Percentiles rank a stretch among this genome's conserved stretches.
Conservation (phyloP, 2,888 invertebrate species). For the Altica lythri region DNA sequence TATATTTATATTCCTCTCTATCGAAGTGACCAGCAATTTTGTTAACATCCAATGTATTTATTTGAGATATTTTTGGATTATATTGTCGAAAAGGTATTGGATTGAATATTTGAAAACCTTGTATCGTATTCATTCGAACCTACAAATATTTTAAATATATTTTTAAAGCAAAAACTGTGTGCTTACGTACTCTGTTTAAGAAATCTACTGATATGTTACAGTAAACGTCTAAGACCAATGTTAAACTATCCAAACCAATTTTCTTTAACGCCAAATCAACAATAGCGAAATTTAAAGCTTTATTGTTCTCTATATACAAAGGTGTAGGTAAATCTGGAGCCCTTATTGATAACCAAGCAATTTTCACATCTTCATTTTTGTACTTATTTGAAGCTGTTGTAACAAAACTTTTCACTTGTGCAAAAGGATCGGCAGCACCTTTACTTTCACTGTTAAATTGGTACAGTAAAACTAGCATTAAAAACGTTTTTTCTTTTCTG, state of each 20-base stretch:
- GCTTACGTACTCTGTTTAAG: constrained; percentile 75
- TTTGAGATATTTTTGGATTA: constrained; percentile 67
- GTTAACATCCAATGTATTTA: constrained; percentile 66
- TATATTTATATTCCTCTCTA: constrained; percentile 69
- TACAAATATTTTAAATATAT: constrained; percentile 49
- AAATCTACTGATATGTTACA: constrained; percentile 80
- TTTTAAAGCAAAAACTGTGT: background rate
- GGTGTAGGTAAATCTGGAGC: constrained; percentile 55
- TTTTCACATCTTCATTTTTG: constrained; percentile 69
- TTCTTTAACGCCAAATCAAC: constrained; percentile 72
- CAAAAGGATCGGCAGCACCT: constrained; percentile 57
- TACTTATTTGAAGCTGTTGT: constrained; percentile 67
- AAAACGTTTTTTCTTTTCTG: constrained; percentile 77
- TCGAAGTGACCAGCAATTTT: constrained; percentile 82
- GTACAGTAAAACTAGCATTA: constrained; percentile 76
- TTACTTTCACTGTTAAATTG: constrained; percentile 67
- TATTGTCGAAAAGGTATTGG: constrained; percentile 92
- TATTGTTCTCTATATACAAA: constrained; percentile 48
- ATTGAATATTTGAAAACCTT: constrained; percentile 85
- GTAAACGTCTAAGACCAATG: constrained; percentile 70
- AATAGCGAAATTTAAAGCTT: constrained; percentile 62
- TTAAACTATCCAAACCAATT: constrained; percentile 72
- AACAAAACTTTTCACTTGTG: constrained; percentile 66
- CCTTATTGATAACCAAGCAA: constrained; percentile 71
- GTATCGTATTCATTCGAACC: constrained; percentile 94